phyloP scores from a whole-genome alignment of 2,888 invertebrate genomes.

The Pedicia rivosa region DNA sequence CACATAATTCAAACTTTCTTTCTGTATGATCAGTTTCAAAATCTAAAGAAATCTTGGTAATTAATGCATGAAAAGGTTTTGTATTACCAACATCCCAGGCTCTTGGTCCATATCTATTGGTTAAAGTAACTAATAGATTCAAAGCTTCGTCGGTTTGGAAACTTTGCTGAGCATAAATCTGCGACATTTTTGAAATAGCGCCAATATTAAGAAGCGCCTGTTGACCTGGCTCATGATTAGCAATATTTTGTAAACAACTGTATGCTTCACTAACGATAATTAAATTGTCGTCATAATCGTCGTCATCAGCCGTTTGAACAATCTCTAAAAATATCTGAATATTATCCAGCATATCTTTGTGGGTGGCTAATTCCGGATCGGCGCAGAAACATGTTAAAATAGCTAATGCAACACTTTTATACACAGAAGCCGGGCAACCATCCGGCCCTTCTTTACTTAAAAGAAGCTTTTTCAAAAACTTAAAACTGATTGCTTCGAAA shows the following conservation, averaged over 20 bases:
- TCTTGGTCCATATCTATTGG: slow-evolving; percentile 49
- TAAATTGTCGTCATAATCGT: slow-evolving; percentile 70
- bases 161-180: slow-evolving; percentile 74
- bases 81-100: slow-evolving; percentile 64
- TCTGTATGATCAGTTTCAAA: slow-evolving; percentile 81
- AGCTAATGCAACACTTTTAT: slow-evolving; percentile 80
- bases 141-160: slow-evolving; percentile 82
- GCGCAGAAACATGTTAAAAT: slow-evolving; percentile 75
- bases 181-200: slow-evolving; percentile 66
- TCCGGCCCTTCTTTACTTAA: slow-evolving; percentile 61
- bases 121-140: slow-evolving; percentile 60
- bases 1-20: slow-evolving; percentile 75
- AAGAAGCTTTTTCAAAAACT: slow-evolving; percentile 67
- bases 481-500: slow-evolving; percentile 80
- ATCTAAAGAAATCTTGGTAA: slow-evolving; percentile 70
- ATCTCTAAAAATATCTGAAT: slow-evolving; percentile 72
- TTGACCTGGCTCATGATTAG: slow-evolving; percentile 61
- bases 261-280: slow-evolving; percentile 79
- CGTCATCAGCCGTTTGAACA: slow-evolving; percentile 68
- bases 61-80: slow-evolving; percentile 61
- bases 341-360: slow-evolving; percentile 68
- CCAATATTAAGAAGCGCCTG: slow-evolving; percentile 62
- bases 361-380: slow-evolving; percentile 62
- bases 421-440: slow-evolving; percentile 77
- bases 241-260: slow-evolving; percentile 65